Conservation (phyloP, 2,113 vertebrate genomes). For the Heliornis fulica region DNA sequence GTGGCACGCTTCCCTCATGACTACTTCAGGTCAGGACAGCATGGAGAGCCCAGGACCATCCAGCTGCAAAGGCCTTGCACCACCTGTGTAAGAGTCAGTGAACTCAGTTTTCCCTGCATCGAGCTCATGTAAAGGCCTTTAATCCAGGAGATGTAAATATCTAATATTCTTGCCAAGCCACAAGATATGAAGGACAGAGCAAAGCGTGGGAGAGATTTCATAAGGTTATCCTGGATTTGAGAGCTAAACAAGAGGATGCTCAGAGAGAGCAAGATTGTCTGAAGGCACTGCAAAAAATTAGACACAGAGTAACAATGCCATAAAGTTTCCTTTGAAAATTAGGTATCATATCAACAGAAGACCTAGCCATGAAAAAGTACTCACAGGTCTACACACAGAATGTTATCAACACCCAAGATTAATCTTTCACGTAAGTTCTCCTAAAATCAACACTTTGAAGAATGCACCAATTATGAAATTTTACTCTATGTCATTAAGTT, state of each 20-base stretch:
- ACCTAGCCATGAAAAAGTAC: not conserved
- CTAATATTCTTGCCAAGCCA: not conserved
- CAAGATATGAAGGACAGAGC: not conserved
- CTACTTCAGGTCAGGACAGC: not conserved
- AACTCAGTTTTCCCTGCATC: not conserved
- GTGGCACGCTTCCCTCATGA: accelerated
- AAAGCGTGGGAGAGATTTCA: accelerated
- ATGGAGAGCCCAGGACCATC: not conserved
- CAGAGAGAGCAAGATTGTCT: not conserved
- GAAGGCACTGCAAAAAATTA: not conserved
- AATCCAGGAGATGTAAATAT: not conserved
- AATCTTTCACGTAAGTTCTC: not conserved
- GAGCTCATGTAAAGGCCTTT: not conserved
- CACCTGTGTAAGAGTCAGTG: not conserved
- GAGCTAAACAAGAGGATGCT: not conserved
- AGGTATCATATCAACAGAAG: not conserved
- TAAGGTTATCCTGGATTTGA: not conserved
- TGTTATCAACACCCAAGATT: not conserved
- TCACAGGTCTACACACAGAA: not conserved
- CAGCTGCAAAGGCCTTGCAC: not conserved
- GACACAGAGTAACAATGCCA: not conserved
- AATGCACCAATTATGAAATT: not conserved
- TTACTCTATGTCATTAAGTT: not conserved
- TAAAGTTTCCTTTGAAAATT: not conserved
- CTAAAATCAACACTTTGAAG: not conserved